A percentile compares a stretch with the other conserved stretches of the same genome.
These are phyloP conservation scores for Pantherophis vulpinus DNA, from an alignment of 2,797 vertebrate species.

Conservation along the genomic window DNA sequence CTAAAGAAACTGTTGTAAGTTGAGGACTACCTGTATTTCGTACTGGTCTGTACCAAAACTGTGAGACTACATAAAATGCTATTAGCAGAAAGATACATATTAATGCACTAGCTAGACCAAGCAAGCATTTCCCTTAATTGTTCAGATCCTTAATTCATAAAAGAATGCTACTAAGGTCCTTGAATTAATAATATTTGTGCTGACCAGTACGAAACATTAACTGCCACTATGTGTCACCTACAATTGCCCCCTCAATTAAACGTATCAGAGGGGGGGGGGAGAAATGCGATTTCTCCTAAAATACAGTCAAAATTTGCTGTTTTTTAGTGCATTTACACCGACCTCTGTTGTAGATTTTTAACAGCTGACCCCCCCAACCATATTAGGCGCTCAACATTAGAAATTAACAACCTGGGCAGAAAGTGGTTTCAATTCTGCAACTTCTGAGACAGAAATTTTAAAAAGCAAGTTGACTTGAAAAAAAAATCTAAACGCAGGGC, in stretches of 20 bases:
- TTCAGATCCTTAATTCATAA: background rate
- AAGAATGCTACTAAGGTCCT: too few species aligned
- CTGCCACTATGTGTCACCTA: background rate
- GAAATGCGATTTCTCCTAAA: background rate
- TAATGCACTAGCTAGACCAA: background rate
- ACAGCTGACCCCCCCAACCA: background rate
- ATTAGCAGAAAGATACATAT: background rate
- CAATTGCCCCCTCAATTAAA: background rate
- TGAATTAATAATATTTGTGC: background rate
- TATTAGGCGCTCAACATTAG: background rate
- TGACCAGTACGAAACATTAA: background rate
- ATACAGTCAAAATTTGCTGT: background rate
- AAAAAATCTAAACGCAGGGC: background rate
- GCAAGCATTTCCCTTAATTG: background rate
- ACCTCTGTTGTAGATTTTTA: too few species aligned
- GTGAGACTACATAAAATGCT: too few species aligned
- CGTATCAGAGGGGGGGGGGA: accelerated
- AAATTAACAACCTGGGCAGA: background rate
- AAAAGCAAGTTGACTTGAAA: background rate
- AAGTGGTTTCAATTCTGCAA: background rate
- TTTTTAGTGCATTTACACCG: background rate
- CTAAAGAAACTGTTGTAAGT: too few species aligned
- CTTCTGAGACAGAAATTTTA: background rate
- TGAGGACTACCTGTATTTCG: too few species aligned
- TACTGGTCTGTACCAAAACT: too few species aligned